These are phyloP conservation scores for Steromphala cineraria DNA, from an alignment of 2,888 invertebrate species.

Conservation along the genomic window DNA sequence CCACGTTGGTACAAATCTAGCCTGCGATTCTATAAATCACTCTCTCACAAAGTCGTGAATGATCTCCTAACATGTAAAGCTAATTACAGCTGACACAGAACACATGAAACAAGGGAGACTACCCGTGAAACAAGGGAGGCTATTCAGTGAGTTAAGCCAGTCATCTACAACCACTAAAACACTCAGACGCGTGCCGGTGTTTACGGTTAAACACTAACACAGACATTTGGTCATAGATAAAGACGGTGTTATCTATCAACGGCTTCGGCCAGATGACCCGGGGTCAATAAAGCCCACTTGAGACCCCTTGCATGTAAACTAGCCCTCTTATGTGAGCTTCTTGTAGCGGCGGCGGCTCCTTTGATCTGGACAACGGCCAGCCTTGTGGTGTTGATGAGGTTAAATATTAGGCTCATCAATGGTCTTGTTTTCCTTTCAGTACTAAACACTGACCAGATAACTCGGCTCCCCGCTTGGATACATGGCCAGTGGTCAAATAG, in stretches of 20 bases:
- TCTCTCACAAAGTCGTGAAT: too few relatives aligned
- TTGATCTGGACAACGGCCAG: neutral
- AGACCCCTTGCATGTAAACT: neutral
- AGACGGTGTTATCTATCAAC: neutral
- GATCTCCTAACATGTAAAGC: neutral
- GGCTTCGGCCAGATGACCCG: neutral
- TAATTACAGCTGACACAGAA: neutral
- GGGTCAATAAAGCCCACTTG: neutral
- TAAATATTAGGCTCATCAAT: neutral
- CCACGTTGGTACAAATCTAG: too few relatives aligned
- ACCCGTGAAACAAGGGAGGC: neutral
- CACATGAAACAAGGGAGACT: neutral
- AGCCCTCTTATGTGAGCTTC: neutral
- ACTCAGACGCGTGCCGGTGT: neutral
- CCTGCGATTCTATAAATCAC: too few relatives aligned
- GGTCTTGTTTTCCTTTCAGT: neutral
- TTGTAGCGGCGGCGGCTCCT: neutral
- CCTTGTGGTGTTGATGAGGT: neutral
- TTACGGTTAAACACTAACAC: constrained; percentile 1
- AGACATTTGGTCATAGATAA: neutral
- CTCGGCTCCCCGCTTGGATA: neutral
- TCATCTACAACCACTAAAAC: neutral
- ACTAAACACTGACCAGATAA: neutral
- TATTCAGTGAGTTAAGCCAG: neutral
- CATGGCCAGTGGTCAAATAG: neutral